A percentile compares a stretch with the other conserved stretches of the same genome.
These are phyloP conservation scores for Mycteria americana DNA, from an alignment of 2,797 vertebrate genomes.

Conservation along the genomic window DNA sequence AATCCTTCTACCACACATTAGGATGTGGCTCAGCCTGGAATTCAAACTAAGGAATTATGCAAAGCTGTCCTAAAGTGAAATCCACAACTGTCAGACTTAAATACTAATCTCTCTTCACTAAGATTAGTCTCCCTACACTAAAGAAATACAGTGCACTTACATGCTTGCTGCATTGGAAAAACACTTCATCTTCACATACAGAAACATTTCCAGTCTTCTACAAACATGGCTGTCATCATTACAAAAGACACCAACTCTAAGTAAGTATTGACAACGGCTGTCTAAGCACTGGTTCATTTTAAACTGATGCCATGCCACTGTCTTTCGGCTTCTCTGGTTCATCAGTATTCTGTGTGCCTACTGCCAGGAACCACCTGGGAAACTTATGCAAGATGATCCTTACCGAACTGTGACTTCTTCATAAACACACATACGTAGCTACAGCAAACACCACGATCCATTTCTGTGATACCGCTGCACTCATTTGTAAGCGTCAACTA, in stretches of 20 bases:
- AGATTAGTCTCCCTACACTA: not conserved
- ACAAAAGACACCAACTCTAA: not conserved
- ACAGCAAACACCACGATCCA: not conserved
- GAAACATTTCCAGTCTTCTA: not conserved
- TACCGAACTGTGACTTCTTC: not conserved
- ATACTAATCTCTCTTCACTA: not conserved
- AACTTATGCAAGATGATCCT: not conserved
- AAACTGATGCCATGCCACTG: not conserved
- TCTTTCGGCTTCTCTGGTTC: not conserved
- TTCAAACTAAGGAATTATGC: not conserved
- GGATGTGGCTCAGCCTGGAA: not conserved
- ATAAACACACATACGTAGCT: not conserved
- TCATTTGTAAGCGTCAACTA: not conserved
- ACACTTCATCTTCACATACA: not conserved
- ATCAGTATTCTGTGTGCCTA: not conserved
- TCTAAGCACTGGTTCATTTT: not conserved
- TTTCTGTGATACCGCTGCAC: not conserved
- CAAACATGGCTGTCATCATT: not conserved
- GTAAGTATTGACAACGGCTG: conserved; percentile 14
- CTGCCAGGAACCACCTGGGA: not conserved
- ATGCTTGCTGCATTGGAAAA: not conserved
- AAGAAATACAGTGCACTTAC: not conserved
- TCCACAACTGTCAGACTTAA: not conserved
- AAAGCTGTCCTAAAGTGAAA: conserved; percentile 7
- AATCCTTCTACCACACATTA: not conserved